Evolutionary conservation across 2,797 vertebrate species (phyloP), one percentile per base, ranked within the genome.

Genomic region (Poecile montanus): DNA sequence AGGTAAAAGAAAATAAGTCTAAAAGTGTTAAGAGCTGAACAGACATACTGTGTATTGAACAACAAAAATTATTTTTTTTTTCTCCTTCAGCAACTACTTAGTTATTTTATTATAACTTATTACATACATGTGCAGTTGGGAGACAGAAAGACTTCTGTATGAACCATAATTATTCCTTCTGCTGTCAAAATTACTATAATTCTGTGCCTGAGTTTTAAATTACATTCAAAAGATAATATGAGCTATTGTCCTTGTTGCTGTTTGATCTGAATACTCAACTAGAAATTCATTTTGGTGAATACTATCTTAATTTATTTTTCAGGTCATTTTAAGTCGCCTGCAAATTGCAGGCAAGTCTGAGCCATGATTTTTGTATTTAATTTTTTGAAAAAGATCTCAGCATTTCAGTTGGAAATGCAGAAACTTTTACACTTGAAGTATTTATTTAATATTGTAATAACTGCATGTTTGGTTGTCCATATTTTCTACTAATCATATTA

Each of bases 231-330:
- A 86, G 88, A 66, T 87, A 78, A 27, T 92, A 54, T 14, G 22
- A 95, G 25, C 62, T 85, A 48, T 57, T 92, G 54, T 80, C 78
- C 88, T 84, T 91, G 47, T 62, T 94, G 42, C 77, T 88, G 7
- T 85, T 95, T 88, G 71, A 67, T 72, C 89, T 94, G 76, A 84
- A 82, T 87, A 54, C 45, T 96, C 75, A 89, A 10, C 62, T 83
- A 65, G 77, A 50, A 77, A 91, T 95, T 95, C 20, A 57, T 78
- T 90, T 70, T 66, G 38, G 21, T 94, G 88, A 93, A 85, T 74
- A 93, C 84, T 72, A 79, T 44, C n/a, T 75, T 84, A 53, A 89
- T 92, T 91, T 72, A 76, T 91, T 95, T 96, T 96, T 93, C 70
- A 94, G 89, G 32, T 72, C 6, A 93, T 76, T 91, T 93, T 48